Conservation (phyloP, 1,140 invertebrate species). For the Bombus haemorrhoidalis region DNA sequence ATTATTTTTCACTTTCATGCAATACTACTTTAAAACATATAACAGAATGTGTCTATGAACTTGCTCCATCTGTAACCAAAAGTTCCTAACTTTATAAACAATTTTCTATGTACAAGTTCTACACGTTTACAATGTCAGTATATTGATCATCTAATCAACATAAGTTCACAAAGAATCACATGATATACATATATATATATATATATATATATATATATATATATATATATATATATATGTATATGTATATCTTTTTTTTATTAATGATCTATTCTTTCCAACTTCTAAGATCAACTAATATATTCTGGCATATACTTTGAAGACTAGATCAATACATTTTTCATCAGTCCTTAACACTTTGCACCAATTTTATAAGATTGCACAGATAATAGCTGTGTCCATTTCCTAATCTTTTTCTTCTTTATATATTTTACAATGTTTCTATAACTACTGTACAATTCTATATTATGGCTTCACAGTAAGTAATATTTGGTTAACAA, state of each 20-base stretch:
- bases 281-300: conserved; percentile 22
- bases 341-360: conserved; percentile 39
- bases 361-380: conserved; percentile 31
- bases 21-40: background rate
- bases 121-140: background rate
- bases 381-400: background rate
- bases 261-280: background rate
- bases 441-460: conserved; percentile 39
- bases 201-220: background rate
- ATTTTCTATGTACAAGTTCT: conserved; percentile 14
- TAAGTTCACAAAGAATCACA: conserved; percentile 29
- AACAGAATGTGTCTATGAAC: background rate
- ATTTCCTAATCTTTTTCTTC: background rate
- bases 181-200: background rate
- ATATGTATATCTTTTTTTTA: background rate
- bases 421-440: conserved; percentile 28
- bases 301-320: conserved; percentile 45
- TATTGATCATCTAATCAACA: conserved; percentile 12
- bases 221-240: background rate
- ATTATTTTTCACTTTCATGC: background rate
- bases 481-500: conserved; percentile 29
- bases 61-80: background rate
- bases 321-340: conserved; percentile 46
- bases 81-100: background rate
- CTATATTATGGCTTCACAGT: background rate